Percentiles rank a stretch among this genome's conserved stretches.
Conservation (phyloP, 2,113 vertebrate species). For the human (Homo sapiens) region GRCh38 chr11:84352501-84353000, state of each 20-base stretch:
- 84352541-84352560: neutral
- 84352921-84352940: neutral
- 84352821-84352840: neutral
- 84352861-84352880: constrained; percentile 2
- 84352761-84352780: neutral
- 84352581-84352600: neutral
- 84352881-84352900: neutral
- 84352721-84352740: constrained; percentile 26
- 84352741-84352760: neutral
- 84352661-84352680: neutral
- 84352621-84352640: neutral
- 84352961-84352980: neutral
- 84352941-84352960: neutral
- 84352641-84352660: neutral
- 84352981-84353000: neutral
- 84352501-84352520: neutral
- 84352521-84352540: neutral
- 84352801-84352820: neutral
- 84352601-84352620: neutral
- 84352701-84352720: constrained; percentile 33
- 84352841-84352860: neutral
- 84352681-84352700: neutral
- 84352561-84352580: neutral
- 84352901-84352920: neutral
- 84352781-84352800: neutral